Conservation (phyloP, 2,888 invertebrate genomes). For the Leucophenga montana region DNA sequence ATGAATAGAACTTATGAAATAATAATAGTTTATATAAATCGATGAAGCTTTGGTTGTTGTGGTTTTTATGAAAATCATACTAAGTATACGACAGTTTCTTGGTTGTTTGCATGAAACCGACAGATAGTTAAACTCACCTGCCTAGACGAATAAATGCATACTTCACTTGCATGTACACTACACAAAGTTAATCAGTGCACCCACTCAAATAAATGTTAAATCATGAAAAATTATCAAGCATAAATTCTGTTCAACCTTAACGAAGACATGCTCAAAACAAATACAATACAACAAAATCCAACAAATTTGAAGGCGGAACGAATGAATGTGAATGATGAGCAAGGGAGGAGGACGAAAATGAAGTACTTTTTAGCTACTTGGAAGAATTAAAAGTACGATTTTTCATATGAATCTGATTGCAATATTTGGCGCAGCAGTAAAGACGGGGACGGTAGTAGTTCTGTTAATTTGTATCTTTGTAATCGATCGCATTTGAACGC, state of each 20-base stretch:
- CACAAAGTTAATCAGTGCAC: conserved; percentile 12
- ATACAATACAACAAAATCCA: conserved; percentile 31
- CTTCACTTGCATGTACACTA: too few relatives aligned
- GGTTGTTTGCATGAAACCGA: too few relatives aligned
- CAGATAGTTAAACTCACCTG: too few relatives aligned
- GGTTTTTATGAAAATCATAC: too few relatives aligned
- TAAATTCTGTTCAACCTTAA: conserved; percentile 27
- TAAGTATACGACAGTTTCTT: too few relatives aligned
- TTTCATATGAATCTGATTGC: conserved; percentile 45
- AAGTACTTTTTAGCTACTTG: conserved; percentile 10
- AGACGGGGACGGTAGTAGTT: conserved; percentile 39
- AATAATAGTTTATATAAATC: neutral
- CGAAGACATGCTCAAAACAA: neutral
- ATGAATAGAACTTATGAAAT: neutral
- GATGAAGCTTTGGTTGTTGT: too few relatives aligned
- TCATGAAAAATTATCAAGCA: conserved; percentile 40
- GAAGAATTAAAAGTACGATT: conserved; percentile 53
- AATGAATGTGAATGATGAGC: neutral
- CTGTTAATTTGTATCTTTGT: conserved; percentile 56
- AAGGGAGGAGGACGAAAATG: neutral
- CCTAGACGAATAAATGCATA: too few relatives aligned
- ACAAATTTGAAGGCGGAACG: conserved; percentile 21
- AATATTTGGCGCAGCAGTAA: conserved; percentile 5
- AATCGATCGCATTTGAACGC: conserved; percentile 51
- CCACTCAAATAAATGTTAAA: conserved; percentile 32